A percentile compares a stretch with the other conserved stretches of the same genome.
phyloP scores from a whole-genome alignment of 2,113 vertebrate genomes.

The Pogona vitticeps region DNA sequence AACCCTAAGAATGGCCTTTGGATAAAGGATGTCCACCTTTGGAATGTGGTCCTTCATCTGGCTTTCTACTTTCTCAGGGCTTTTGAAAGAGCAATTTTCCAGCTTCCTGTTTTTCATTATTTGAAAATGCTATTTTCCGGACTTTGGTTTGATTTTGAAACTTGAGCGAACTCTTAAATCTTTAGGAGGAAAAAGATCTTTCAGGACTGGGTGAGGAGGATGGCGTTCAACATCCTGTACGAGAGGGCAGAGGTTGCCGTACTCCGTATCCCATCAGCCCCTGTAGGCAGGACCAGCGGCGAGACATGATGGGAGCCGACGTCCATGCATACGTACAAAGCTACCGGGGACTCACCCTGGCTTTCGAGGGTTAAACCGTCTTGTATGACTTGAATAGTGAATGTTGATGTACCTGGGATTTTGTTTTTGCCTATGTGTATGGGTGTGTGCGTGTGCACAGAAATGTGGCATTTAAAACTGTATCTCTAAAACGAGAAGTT shows the following conservation, averaged over 20 bases:
- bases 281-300: too few species aligned
- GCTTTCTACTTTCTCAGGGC: not conserved
- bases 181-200: not conserved
- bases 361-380: not conserved
- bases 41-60: not conserved
- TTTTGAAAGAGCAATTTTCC: not conserved
- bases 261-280: not conserved
- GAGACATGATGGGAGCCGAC: not conserved
- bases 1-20: accelerated
- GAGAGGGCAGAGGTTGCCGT: not conserved
- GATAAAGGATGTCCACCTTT: accelerated
- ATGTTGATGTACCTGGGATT: not conserved
- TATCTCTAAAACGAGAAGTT: not conserved
- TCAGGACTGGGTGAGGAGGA: not conserved
- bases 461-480: not conserved
- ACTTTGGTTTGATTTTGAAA: too few species aligned
- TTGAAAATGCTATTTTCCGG: too few species aligned
- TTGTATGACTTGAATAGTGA: not conserved
- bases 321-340: not conserved
- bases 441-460: not conserved
- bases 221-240: not conserved
- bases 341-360: not conserved
- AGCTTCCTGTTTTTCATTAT: too few species aligned
- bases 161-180: too few species aligned
- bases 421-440: not conserved